Conservation (phyloP, 1,140 invertebrate species). For the Gonioctena quinquepunctata region DNA sequence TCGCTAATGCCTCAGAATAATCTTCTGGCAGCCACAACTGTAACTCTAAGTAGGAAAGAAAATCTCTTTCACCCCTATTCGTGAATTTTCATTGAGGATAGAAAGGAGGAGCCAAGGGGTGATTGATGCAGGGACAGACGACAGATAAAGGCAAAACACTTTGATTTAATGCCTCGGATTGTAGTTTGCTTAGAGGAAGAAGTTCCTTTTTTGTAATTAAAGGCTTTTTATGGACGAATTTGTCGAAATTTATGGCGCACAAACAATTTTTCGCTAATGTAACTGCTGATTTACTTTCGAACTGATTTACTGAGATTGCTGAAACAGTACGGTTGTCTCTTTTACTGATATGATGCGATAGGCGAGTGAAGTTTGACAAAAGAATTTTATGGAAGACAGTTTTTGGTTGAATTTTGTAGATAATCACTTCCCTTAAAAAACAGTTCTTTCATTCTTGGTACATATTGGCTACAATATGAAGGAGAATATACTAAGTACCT, state of each 20-base stretch:
- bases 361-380: neutral
- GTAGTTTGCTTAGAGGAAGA: constrained; percentile 50
- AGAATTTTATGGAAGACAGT: too few relatives aligned
- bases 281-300: constrained; percentile 9
- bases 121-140: constrained; percentile 48
- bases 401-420: too few relatives aligned
- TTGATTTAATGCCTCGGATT: constrained; percentile 51
- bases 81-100: constrained; percentile 24
- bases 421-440: too few relatives aligned
- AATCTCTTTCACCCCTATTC: neutral
- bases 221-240: constrained; percentile 43
- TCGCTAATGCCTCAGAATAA: too few relatives aligned
- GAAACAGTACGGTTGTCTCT: neutral
- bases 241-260: constrained; percentile 43
- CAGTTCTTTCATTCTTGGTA: too few relatives aligned
- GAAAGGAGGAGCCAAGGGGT: constrained; percentile 43
- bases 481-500: too few relatives aligned
- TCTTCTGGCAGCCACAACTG: too few relatives aligned
- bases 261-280: constrained; percentile 38
- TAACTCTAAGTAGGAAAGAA: too few relatives aligned
- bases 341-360: neutral
- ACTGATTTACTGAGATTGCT: neutral
- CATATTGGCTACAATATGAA: too few relatives aligned
- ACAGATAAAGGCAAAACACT: constrained; percentile 54
- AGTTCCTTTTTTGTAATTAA: constrained; percentile 52